Base-by-base conservation (phyloP, 2,888 invertebrate genomes). In the Lochmaea capreae region DNA sequence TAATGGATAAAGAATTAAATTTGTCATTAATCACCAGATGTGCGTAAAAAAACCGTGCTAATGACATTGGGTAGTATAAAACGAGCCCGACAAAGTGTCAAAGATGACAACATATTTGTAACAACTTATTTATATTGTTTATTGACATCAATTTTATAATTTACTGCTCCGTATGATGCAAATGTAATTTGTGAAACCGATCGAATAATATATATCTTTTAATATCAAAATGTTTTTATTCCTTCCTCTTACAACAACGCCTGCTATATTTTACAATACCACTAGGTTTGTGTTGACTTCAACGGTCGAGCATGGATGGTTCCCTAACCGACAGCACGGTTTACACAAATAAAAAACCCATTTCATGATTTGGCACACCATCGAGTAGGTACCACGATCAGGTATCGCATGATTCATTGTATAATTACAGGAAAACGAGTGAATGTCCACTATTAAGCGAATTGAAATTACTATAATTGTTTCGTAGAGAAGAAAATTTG, bases 361-460 rank as follows among this genome's bases (percentile, higher is more conserved):
- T 70, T 70, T 70, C 43, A 63, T 63, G 70, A 70, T 63, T 70
- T 63, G 70, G 70, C 62, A 54, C 62, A 62, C 69, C 52, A 62
- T 69, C 69, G 14, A 62, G 69, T 61, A 61, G 61, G 61, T 70
- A 70, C 70, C 63, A 26, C 61, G 46, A 46, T 43, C 58, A 71
- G 65, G 71, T 71, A 71, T 65, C 65, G 71, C 71, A 46, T 71
- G 71, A 71, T 65, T 71, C 71, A 71, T 65, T 16, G n/a, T 14
- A 58, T 71, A 65, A 71, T 58, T n/a, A 59, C 71, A 71, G 71
- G 71, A 71, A 70, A 71, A 71, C 63, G 43, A 70, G 70, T 63
- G 65, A 71, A 71, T 16, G 58, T 71, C 71, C 65, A 71, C 54
- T 22, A 58, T 16, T 42, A 18, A 39, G n/a, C n/a, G 33, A n/a